phyloP scores from a whole-genome alignment of 2,797 vertebrate species.

The Oryzias dopingdopingensis region DNA sequence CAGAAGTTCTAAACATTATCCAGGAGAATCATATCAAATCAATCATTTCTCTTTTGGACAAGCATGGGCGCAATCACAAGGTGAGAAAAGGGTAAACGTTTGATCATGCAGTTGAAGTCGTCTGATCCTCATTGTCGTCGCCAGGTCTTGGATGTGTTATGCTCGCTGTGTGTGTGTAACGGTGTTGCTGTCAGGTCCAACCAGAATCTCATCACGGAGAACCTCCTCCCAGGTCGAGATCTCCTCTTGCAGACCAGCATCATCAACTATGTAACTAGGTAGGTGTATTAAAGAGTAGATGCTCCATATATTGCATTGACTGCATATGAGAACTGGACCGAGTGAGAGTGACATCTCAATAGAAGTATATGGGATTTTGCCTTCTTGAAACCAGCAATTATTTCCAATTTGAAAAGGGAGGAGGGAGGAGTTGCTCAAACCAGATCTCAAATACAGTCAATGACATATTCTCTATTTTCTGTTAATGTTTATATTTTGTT shows the following conservation, averaged over 20 bases:
- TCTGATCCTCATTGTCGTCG: background rate
- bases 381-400: too few relatives aligned
- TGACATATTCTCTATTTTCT: background rate
- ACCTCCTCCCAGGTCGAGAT: slow-evolving; percentile 90
- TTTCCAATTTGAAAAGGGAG: too few relatives aligned
- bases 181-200: slow-evolving; percentile 94
- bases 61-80: slow-evolving; percentile 96
- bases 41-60: slow-evolving; percentile 93
- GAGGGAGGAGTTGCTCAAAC: too few relatives aligned
- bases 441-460: background rate
- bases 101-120: background rate
- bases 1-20: slow-evolving; percentile 95
- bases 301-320: too few relatives aligned
- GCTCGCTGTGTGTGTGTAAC: slow-evolving; percentile 94
- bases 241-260: slow-evolving; percentile 92
- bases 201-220: slow-evolving; percentile 96
- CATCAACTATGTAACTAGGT: slow-evolving; percentile 94
- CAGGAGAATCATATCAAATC: slow-evolving; percentile 97
- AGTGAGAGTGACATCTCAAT: too few relatives aligned
- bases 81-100: slow-evolving; percentile 53
- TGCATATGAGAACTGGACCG: too few relatives aligned
- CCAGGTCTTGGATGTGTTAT: slow-evolving; percentile 92
- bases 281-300: background rate
- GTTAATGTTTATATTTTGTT: background rate
- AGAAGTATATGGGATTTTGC: too few relatives aligned